Evolutionary conservation across 2,797 vertebrate species (phyloP).

Genomic region (Leptatherina wallacei): DNA sequence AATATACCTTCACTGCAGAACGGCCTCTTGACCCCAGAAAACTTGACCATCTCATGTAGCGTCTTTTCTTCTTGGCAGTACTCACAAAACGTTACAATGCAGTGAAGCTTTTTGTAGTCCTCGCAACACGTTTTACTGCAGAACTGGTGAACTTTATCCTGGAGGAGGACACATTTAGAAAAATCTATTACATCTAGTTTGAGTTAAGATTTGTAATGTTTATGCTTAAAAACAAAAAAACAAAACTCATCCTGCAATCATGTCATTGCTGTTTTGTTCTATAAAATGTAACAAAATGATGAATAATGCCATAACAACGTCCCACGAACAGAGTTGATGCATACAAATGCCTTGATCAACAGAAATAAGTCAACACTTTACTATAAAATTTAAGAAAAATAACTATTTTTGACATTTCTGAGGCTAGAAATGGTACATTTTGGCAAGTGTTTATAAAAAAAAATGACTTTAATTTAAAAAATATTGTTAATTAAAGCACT

Average conservation of each 20-base stretch:
- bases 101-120: constrained; percentile 98
- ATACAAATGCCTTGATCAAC: not conserved
- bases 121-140: constrained; percentile 96
- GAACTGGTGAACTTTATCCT: constrained; percentile 98
- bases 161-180: constrained; percentile 43
- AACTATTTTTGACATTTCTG: not conserved
- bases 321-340: not conserved
- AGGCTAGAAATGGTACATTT: not conserved
- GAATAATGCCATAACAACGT: not conserved
- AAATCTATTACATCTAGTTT: not conserved
- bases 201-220: not conserved
- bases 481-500: not conserved
- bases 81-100: constrained; percentile 97
- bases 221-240: not conserved
- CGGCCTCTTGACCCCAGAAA: constrained; percentile 95
- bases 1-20: constrained; percentile 97
- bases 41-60: constrained; percentile 94
- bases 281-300: not conserved
- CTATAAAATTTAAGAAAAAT: not conserved
- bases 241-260: not conserved
- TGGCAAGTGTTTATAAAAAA: not conserved
- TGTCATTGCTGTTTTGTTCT: not conserved
- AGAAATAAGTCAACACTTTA: not conserved
- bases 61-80: constrained; percentile 99
- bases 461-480: not conserved